Evolutionary conservation across 1,140 invertebrate species (phyloP).

Genomic region (Heliothis virescens): DNA sequence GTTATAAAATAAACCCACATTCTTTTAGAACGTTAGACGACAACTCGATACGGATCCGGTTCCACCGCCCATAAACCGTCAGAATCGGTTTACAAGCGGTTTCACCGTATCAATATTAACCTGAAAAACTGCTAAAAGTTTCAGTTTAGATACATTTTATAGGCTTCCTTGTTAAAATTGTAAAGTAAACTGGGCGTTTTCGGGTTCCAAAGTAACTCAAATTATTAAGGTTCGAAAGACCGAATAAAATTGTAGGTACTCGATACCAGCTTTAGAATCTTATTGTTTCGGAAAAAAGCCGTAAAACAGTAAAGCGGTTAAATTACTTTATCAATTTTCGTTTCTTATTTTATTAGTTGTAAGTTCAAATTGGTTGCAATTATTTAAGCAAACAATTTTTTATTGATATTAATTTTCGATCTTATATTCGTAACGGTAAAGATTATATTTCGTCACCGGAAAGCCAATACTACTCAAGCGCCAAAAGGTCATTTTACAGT

Average conservation of each 20-base stretch:
- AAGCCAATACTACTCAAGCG: too few relatives aligned
- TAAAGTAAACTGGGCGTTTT: constrained; percentile 10
- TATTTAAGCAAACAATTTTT: background rate
- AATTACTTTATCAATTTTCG: background rate
- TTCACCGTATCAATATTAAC: constrained; percentile 45
- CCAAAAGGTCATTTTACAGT: too few relatives aligned
- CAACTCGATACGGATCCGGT: constrained; percentile 9
- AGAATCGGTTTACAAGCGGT: constrained; percentile 37
- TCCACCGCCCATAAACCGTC: constrained; percentile 23
- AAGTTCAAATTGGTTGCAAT: background rate
- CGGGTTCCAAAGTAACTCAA: constrained; percentile 45
- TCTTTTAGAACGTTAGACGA: constrained; percentile 5
- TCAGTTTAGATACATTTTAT: constrained; percentile 53
- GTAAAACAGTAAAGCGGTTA: constrained; percentile 19
- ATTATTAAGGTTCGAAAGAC: constrained; percentile 42
- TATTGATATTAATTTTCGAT: background rate
- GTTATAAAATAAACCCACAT: background rate
- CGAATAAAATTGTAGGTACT: constrained; percentile 46
- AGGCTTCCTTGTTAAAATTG: constrained; percentile 48
- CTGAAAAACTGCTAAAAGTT: constrained; percentile 51
- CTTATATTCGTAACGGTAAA: background rate
- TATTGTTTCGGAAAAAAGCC: constrained; percentile 34
- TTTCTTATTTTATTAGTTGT: background rate
- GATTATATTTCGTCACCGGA: too few relatives aligned
- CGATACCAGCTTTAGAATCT: constrained; percentile 40